Percentiles rank a stretch among this genome's conserved stretches.
Conservation (phyloP, 2,888 invertebrate species). For the Peribatodes rhomboidaria region DNA sequence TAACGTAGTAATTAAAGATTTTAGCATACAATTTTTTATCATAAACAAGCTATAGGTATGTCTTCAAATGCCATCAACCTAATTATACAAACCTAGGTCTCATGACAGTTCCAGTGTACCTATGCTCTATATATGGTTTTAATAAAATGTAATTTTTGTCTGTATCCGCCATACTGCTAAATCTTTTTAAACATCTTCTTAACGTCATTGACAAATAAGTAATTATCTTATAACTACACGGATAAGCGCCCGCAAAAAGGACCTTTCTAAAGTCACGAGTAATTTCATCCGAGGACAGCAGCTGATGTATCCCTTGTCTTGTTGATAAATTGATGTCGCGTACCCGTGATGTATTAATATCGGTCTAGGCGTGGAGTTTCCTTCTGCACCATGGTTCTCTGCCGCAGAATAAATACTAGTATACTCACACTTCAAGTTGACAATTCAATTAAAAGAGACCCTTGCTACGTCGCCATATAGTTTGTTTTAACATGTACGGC, state of each 20-base stretch:
- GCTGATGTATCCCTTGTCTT: constrained; percentile 60
- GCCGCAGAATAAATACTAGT: not conserved
- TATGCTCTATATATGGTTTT: too few species aligned
- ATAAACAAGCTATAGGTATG: too few species aligned
- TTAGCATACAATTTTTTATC: not conserved
- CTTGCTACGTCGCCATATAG: too few species aligned
- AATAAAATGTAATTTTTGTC: too few species aligned
- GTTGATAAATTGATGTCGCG: constrained; percentile 70
- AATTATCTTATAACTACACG: constrained; percentile 6
- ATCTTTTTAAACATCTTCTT: not conserved
- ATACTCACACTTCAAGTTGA: too few species aligned
- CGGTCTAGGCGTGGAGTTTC: constrained; percentile 33
- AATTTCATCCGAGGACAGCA: constrained; percentile 53
- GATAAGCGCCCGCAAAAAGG: constrained; percentile 25
- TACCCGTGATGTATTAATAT: constrained; percentile 52
- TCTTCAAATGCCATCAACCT: too few species aligned
- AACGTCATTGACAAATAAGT: constrained; percentile 41
- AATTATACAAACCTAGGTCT: too few species aligned
- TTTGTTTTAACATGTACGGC: too few species aligned
- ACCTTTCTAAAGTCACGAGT: constrained; percentile 63
- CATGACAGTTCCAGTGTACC: too few species aligned
- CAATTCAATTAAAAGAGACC: too few species aligned
- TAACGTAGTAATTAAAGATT: not conserved
- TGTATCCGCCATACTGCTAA: too few species aligned
- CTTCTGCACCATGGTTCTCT: constrained; percentile 8